Conservation (phyloP, 2,888 invertebrate species). For the Zeuzera pyrina region DNA sequence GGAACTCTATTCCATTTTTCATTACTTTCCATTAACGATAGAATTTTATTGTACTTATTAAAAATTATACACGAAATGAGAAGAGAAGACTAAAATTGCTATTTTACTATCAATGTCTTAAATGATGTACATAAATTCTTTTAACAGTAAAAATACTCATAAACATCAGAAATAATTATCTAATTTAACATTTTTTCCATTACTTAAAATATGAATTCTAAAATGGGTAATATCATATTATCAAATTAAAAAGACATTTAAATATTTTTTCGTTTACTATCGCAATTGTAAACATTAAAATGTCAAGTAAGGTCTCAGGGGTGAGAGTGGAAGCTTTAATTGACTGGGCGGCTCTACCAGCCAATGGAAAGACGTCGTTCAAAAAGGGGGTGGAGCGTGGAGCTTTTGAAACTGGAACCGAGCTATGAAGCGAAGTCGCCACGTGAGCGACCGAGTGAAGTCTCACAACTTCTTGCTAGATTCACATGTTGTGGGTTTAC, state of each 20-base stretch:
- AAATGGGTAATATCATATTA: no score
- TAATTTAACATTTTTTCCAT: no score
- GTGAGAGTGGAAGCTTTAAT: conserved; percentile 53
- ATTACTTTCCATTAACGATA: no score
- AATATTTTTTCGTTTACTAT: conserved; percentile 12
- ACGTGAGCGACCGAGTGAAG: conserved; percentile 22
- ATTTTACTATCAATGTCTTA: no score
- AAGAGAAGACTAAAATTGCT: no score
- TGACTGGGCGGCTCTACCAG: conserved; percentile 49
- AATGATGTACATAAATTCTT: no score
- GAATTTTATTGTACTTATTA: no score
- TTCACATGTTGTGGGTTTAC: conserved; percentile 19
- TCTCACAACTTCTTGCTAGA: conserved; percentile 4
- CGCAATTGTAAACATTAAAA: conserved; percentile 60
- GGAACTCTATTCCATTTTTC: no score
- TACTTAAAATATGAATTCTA: no score
- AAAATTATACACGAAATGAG: no score
- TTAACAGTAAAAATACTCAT: no score
- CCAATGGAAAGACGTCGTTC: conserved; percentile 45
- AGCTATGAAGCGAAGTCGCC: conserved; percentile 63
- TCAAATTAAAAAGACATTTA: neutral
- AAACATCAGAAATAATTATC: no score
- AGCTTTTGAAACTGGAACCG: conserved; percentile 43
- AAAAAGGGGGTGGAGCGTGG: conserved; percentile 47
- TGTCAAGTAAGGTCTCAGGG: conserved; percentile 57